Evolutionary conservation across 2,797 vertebrate genomes (phyloP), one percentile per base, ranked within the genome.

Genomic region (Sternarchorhynchus goeldii): DNA sequence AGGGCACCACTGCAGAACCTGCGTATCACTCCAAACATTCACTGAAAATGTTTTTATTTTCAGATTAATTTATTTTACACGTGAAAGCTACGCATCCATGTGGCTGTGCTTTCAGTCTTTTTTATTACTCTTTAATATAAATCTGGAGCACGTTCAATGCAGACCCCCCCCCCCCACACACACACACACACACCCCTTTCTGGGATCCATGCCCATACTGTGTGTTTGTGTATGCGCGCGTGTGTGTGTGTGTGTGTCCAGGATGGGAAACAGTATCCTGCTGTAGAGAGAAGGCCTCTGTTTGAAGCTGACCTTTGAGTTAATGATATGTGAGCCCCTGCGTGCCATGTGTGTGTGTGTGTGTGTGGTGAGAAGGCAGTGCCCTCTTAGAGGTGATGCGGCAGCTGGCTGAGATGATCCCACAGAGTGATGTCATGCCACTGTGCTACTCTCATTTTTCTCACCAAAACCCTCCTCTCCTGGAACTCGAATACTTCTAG

Each of bases 301-400:
- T 92, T 93, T 92, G 90, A 93, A 92, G 91, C 87, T 87, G 90
- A 91, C 91, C 89, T 91, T 92, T 87, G 88, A 79, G 89, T 92
- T 90, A 90, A 90, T 91, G 91, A 92, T 90, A 92, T 90, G 90
- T 85, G 90, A 91, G 87, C 83, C 73, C 80, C 79, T 67, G 72
- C 83, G 71, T 78, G 82, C 82, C 75, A 80, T 86, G 73, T 84
- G 80, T 83, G 82, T 72, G 81, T 75, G 84, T 88, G 87, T 85
- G 86, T 72, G 77, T 77, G 73, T 72, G 81, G 82, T 25, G 25
- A 25, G 25, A 25, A 25, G 25, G 64, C 80, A 85, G 65, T 65
- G 64, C 78, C 79, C 86, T 78, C 73, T 67, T 72, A 75, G 56
- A 69, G 58, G 71, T 62, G 87, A 86, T 65, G 75, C 80, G 85